Conservation (phyloP, 2,797 vertebrate species). For the Onychomys torridus region DNA sequence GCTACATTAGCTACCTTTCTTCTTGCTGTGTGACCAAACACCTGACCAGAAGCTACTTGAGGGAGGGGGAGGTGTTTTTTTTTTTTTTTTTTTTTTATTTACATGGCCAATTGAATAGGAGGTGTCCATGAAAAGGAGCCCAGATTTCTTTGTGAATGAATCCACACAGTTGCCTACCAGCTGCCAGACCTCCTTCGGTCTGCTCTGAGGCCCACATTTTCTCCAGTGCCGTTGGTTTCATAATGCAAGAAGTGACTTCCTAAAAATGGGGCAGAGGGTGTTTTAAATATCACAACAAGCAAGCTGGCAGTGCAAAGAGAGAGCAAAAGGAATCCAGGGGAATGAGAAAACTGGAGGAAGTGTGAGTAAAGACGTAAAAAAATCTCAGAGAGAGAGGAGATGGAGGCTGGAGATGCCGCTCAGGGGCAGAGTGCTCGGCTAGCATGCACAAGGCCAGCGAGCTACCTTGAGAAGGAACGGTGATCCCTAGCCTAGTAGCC, state of each 20-base stretch:
- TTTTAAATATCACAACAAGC: neutral
- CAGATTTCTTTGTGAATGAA: neutral
- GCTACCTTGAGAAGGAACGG: neutral
- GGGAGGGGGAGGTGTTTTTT: too few species aligned
- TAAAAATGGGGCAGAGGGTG: neutral
- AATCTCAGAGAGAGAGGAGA: neutral
- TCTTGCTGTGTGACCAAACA: too few species aligned
- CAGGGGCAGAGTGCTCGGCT: too few species aligned
- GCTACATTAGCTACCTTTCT: too few species aligned
- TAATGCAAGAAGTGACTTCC: neutral
- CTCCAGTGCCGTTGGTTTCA: neutral
- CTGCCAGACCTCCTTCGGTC: neutral
- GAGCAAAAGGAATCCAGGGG: neutral
- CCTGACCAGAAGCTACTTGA: too few species aligned
- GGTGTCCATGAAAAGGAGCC: neutral
- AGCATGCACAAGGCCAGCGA: neutral
- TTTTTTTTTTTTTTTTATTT: too few species aligned
- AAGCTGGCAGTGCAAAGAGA: neutral
- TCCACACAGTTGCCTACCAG: rapidly evolving
- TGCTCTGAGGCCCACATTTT: neutral
- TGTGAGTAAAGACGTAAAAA: neutral
- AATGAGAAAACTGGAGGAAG: neutral
- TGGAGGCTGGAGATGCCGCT: neutral
- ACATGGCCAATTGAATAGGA: neutral
- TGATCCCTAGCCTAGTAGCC: neutral